Base-by-base conservation (phyloP, 2,797 vertebrate genomes). In the Sebastes trivittatus region DNA sequence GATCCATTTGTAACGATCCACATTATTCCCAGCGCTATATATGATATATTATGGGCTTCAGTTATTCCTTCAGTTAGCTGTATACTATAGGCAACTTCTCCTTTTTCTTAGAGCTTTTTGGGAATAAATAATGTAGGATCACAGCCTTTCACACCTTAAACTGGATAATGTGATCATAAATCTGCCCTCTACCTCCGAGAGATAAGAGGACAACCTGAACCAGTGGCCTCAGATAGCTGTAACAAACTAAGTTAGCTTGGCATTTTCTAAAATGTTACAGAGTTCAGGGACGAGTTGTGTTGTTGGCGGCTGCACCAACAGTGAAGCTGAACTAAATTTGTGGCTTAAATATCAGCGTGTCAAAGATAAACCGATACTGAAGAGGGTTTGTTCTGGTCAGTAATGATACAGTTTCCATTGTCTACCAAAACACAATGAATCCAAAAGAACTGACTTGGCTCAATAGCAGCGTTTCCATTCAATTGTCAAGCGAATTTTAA, bases 151-250 rank as follows among this genome's bases (percentile, higher is more conserved):
- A 55, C 58, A 72, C 16, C 20, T 34, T 67, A 34, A 77, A 79
- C 68, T 63, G 54, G 58, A 77, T 77, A 25, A 77, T 82, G 67
- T 46, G 58, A 79, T 60, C 29, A 32, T 49, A 70, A 71, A 49
- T 78, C 70, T 42, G 16, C 52, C 7, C 62, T 55, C 30, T 38
- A 29, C 54, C 52, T 18, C 52, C 11, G 7, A 67, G n/a, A 4
- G 27, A 62, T 16, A 7, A 2, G 16, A 18, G 46, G 38, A 59
- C 18, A 22, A 30, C 70, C 55, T 67, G 46, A 76, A 77, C 23
- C 49, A 63, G 32, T 56, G 27, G 34, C 54, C 56, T 72, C 6
- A 2, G 27, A 54, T 20, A 49, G 14, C 29, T 42, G 38, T 42
- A 16, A 1, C 14, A 32, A 65, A 64, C 7, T 18, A 6, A 16